Base-by-base conservation (phyloP, 2,797 vertebrate genomes). In the Sphaeramia orbicularis region DNA sequence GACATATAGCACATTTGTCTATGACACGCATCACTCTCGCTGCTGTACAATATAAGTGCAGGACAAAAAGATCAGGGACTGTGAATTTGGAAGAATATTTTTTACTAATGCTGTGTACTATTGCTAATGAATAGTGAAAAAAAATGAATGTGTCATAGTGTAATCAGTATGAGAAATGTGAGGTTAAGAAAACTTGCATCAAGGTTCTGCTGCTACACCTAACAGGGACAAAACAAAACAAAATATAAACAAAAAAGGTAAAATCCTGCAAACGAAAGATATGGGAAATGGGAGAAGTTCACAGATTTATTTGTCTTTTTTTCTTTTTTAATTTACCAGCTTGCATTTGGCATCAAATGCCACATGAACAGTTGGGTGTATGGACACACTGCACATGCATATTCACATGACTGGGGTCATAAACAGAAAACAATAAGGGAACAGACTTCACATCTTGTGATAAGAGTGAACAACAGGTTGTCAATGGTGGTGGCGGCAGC, bases 181-280 rank as follows among this genome's bases (percentile, higher is more conserved):
- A 72, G 66, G 74, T 79, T 73, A 73, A 83, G 74, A 85, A 80
- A 79, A 70, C 84, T 90, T 87, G 89, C 89, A 90, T 89, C 87
- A 91, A 86, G 87, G 80, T 64, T 87, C 87, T 90, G 87, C 89
- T 81, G 90, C 88, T 89, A 90, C 81, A 67, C 85, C 81, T 88
- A 87, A 88, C 84, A 68, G 83, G 90, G 83, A 90, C 76, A 82
- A 88, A 90, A 84, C 53, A 58, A 88, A 90, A 69, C 40, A 55
- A 83, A 88, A 68, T n/a, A 41, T 67, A 45, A 84, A 71, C 44
- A 52, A 49, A 86, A 78, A 65, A 35, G 37, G 55, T 40, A 59
- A 66, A 85, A 78, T 81, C 93, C 93, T 94, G 93, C 80, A 93
- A 94, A 90, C 86, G 73, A 89, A 91, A 93, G 81, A 86, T 69